phyloP scores from a whole-genome alignment of 2,888 invertebrate species.

The Stenotaenia linearis region DNA sequence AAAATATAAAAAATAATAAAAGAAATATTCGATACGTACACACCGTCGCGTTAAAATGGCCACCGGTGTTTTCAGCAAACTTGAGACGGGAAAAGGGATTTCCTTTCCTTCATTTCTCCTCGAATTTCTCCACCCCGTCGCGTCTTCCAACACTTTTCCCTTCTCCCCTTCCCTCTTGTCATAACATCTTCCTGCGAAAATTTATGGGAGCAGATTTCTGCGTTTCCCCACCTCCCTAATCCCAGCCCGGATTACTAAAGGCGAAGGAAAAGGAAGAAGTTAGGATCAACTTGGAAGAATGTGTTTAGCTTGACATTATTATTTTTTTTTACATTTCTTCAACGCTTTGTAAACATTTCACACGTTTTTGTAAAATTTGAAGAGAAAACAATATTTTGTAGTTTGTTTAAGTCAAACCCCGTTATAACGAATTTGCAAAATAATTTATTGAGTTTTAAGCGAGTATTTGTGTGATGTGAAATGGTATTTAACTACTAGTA shows the following conservation, averaged over 20 bases:
- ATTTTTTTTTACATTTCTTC: not conserved
- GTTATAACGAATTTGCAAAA: no score
- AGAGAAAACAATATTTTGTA: no score
- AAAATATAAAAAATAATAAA: not conserved
- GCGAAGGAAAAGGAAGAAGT: not conserved
- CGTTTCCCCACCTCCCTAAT: constrained; percentile 14
- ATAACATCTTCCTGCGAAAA: constrained; percentile 18
- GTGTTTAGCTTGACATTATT: not conserved
- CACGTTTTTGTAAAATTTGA: no score
- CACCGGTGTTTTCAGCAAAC: not conserved
- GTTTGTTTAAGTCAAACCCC: no score
- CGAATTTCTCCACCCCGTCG: not conserved
- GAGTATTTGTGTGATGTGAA: no score
- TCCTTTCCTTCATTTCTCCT: not conserved
- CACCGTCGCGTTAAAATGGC: not conserved
- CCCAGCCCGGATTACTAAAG: constrained; percentile 9
- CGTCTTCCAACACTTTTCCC: not conserved
- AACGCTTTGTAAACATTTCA: not conserved
- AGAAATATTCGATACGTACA: no score
- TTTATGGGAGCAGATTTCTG: constrained; percentile 12
- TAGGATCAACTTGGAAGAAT: not conserved
- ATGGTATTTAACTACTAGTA: no score
- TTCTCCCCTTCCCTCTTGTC: constrained; percentile 17
- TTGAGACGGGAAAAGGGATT: constrained; percentile 17
- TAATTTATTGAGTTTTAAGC: no score